Percentiles rank a stretch among this genome's conserved stretches.
Conservation (phyloP, 53 echinoderm and acorn worm species). For the Pentamera pediparva region DNA sequence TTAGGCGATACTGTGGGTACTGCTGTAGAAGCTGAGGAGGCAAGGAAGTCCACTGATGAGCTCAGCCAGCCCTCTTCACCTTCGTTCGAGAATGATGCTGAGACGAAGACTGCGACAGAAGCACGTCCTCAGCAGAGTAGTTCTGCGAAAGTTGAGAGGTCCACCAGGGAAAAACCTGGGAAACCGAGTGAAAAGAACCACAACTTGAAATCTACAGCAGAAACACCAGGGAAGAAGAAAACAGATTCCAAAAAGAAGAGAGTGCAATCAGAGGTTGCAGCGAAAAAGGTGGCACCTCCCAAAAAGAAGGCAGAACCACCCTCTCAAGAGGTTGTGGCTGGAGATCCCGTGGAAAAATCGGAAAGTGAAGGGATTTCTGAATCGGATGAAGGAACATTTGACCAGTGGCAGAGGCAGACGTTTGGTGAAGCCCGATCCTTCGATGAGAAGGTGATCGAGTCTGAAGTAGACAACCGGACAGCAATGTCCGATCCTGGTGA, state of each 20-base stretch:
- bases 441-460: no score
- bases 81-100: background rate
- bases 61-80: background rate
- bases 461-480: conserved; percentile 13
- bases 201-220: background rate
- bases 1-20: conserved; percentile 20
- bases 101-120: conserved; percentile 6
- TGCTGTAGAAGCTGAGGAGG: conserved; percentile 29
- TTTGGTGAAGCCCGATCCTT: no score
- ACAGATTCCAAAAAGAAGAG: background rate
- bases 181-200: background rate
- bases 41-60: background rate
- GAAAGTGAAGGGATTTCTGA: no score
- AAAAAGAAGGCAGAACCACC: no score
- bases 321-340: no score
- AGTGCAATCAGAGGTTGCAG: background rate
- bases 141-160: no score
- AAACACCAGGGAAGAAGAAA: conserved; percentile 1
- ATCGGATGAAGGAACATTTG: no score
- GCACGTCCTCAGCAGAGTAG: conserved; percentile 11
- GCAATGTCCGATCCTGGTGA: conserved; percentile 36
- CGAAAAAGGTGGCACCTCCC: no score
- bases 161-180: no score
- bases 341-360: no score
- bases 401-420: no score